Percentiles rank a stretch among this genome's conserved stretches.
Conservation (phyloP, 2,113 vertebrate species). For the Sinocyclocheilus grahami region DNA sequence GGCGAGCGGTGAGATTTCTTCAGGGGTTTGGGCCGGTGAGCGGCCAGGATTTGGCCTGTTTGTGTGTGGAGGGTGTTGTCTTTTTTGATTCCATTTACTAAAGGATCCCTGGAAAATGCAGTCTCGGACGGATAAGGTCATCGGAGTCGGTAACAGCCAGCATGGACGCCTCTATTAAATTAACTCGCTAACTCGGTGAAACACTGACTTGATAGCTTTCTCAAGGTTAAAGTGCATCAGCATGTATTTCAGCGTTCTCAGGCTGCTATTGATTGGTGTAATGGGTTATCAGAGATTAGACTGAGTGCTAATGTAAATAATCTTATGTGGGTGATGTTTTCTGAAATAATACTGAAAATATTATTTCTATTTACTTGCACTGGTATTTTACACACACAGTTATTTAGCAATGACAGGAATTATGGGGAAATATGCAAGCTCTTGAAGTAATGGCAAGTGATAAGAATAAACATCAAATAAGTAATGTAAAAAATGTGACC, state of each 20-base stretch:
- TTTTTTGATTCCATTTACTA: constrained; percentile 32
- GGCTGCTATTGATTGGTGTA: not conserved
- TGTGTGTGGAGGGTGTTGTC: constrained; percentile 32
- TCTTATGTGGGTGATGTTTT: not conserved
- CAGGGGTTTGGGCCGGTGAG: constrained; percentile 40
- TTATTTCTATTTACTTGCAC: not conserved
- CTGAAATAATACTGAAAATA: not conserved
- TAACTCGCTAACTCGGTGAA: not conserved
- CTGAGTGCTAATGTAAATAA: constrained; percentile 17
- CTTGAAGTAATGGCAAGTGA: no score
- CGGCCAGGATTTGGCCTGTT: not conserved
- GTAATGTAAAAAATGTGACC: not conserved
- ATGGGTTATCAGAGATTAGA: not conserved
- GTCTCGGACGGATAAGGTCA: not conserved
- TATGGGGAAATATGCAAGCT: not conserved
- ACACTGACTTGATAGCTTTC: not conserved
- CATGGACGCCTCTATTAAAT: not conserved
- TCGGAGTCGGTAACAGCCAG: not conserved
- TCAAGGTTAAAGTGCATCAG: constrained; percentile 16
- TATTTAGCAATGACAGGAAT: not conserved
- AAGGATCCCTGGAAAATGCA: constrained; percentile 1
- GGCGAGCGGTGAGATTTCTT: constrained; percentile 34
- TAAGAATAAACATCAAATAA: no score
- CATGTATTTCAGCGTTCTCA: not conserved
- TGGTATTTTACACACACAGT: no score